Percentiles rank a stretch among this genome's conserved stretches.
These are phyloP conservation scores for Polylopha cassiicola DNA, from an alignment of 2,888 invertebrate genomes.

Conservation along the genomic window DNA sequence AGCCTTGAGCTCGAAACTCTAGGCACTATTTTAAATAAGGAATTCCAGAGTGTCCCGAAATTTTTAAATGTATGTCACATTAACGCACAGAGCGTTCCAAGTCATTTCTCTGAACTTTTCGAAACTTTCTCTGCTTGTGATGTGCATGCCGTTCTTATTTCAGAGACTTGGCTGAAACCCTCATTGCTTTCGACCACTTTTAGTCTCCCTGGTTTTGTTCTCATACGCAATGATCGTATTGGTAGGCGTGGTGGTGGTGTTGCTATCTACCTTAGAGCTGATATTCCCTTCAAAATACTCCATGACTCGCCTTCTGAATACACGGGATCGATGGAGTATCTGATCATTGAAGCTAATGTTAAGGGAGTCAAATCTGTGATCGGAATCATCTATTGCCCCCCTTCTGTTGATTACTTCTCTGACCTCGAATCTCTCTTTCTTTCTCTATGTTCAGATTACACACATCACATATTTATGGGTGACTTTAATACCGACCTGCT, in stretches of 20 bases:
- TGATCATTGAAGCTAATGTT: conserved; percentile 15
- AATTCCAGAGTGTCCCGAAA: neutral
- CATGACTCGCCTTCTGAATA: conserved; percentile 6
- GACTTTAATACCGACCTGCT: conserved; percentile 21
- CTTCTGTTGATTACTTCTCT: conserved; percentile 17
- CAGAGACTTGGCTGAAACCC: neutral
- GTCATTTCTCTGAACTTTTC: neutral
- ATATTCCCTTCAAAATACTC: conserved; percentile 14
- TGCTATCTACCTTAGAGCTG: conserved; percentile 18
- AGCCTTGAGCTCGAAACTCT: neutral
- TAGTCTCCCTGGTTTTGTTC: conserved; percentile 1
- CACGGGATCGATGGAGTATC: conserved; percentile 9
- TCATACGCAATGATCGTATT: conserved; percentile 1
- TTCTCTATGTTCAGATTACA: conserved; percentile 15
- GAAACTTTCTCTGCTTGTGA: neutral
- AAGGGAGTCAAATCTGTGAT: conserved; percentile 9
- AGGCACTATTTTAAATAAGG: neutral
- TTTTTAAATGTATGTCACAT: neutral
- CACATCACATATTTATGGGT: no score
- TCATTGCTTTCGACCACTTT: neutral
- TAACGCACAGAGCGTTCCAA: neutral
- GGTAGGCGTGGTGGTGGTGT: conserved; percentile 22
- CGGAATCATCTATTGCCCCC: conserved; percentile 24
- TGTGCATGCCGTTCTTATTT: neutral
- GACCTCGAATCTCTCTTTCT: conserved; percentile 14